Base-by-base conservation (phyloP, 2,113 vertebrate genomes). In the Aptenodytes patagonicus region DNA sequence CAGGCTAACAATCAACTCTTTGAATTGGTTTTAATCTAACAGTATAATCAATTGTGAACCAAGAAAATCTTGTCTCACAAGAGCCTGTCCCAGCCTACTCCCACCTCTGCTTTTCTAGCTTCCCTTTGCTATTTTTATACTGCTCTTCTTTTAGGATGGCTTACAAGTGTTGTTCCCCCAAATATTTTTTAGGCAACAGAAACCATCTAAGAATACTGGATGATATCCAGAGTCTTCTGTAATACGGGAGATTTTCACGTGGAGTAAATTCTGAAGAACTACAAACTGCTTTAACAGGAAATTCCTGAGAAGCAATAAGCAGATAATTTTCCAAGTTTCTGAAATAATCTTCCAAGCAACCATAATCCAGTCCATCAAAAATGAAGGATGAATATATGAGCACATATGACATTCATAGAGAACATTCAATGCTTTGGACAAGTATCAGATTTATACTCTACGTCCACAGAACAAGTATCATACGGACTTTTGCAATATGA, bases 31-130 rank as follows among this genome's bases (percentile, higher is more conserved):
- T 8, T 47, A 6, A 78, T 78, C 81, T 61, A 68, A 44, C 51
- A 3, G 34, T 12, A 34, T 64, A 19, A 95, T 70, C 85, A 52
- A 79, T n/a, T 11, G 20, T 73, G 57, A 65, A 78, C 81, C 87
- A 78, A 38, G 87, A 89, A 80, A 86, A 62, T 77, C 72, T 70
- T 5, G 68, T 80, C 88, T 54, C 68, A 7, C 68, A 18, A 21
- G 76, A 36, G 51, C 76, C 46, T 32, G 25, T 73, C 76, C 86
- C 86, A 83, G 68, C 93, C 91, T 69, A 19, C 58, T 88, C 79
- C 92, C 89, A 93, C 58, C 91, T 52, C 95, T 90, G 75, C 55
- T 89, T 81, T 72, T 58, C 90, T 34, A 66, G 69, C 55, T 54
- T 61, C 71, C 46, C 86, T 49, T 57, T 3, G 46, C 61, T 92